Percentiles rank a stretch among this genome's conserved stretches.
Conservation (phyloP, 1,140 invertebrate genomes). For the Papilio polyxenes region DNA sequence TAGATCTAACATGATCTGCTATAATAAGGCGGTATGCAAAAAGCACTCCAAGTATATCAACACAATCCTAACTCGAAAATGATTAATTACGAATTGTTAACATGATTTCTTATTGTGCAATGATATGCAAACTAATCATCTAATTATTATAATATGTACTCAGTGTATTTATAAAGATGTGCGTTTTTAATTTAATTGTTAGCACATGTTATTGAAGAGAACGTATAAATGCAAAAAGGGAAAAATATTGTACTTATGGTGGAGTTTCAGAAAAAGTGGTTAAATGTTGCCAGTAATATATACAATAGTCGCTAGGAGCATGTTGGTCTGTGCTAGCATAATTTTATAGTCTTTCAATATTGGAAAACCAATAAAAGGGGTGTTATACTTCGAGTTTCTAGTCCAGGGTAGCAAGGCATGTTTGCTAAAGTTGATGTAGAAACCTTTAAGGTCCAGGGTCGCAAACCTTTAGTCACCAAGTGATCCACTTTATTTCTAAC, state of each 20-base stretch:
- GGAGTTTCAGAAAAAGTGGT: constrained; percentile 7
- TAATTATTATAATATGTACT: constrained; percentile 29
- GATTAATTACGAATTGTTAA: constrained; percentile 32
- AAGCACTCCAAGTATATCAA: constrained; percentile 15
- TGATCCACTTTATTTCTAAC: neutral
- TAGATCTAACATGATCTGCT: constrained; percentile 15
- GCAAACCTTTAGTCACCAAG: neutral
- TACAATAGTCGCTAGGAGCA: neutral
- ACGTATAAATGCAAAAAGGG: constrained; percentile 29
- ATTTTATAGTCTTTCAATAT: neutral
- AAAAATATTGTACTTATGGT: constrained; percentile 30
- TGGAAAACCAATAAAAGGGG: neutral
- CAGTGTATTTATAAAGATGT: constrained; percentile 28
- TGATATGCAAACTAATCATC: constrained; percentile 26
- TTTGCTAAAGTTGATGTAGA: neutral
- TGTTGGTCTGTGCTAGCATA: neutral
- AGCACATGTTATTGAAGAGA: constrained; percentile 30
- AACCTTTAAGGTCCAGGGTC: neutral
- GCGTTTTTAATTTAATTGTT: constrained; percentile 24
- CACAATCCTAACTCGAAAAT: constrained; percentile 13
- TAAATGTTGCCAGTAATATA: neutral
- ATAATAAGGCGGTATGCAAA: constrained; percentile 12
- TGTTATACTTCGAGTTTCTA: neutral
- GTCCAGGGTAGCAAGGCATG: neutral
- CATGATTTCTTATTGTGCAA: constrained; percentile 43